These are phyloP conservation scores for Pemphigus obesinymphae DNA, from an alignment of 1,140 invertebrate species.

Conservation along the genomic window DNA sequence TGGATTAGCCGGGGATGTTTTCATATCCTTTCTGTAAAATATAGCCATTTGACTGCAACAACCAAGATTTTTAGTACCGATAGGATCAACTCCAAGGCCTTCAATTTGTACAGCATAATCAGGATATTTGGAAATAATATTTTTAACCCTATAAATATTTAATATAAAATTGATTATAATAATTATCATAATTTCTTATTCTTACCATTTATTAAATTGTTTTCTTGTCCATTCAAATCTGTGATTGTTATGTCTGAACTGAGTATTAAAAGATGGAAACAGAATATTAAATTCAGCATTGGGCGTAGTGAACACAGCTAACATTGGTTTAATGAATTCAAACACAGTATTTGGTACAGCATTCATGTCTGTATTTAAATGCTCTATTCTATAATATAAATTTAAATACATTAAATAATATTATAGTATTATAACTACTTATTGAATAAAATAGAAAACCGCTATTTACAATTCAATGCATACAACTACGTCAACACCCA, in stretches of 20 bases:
- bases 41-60: conserved; percentile 72
- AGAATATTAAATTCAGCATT: conserved; percentile 85
- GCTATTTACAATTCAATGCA: conserved; percentile 69
- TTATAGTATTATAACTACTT: neutral
- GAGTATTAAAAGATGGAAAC: conserved; percentile 59
- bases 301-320: conserved; percentile 82
- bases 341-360: conserved; percentile 72
- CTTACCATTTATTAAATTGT: conserved; percentile 80
- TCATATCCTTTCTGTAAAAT: conserved; percentile 55
- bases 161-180: no score
- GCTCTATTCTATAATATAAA: conserved; percentile 67
- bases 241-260: conserved; percentile 79
- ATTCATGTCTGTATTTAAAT: conserved; percentile 67
- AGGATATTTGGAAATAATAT: conserved; percentile 63
- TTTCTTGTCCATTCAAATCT: conserved; percentile 88
- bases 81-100: conserved; percentile 65
- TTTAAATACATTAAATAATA: conserved; percentile 39
- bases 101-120: conserved; percentile 64
- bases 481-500: conserved; percentile 63
- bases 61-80: conserved; percentile 59
- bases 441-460: conserved; percentile 12
- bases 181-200: no score
- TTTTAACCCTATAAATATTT: conserved; percentile 59
- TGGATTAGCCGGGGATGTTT: neutral
- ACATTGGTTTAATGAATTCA: conserved; percentile 68